Evolutionary conservation across 2,797 vertebrate genomes (phyloP), one percentile per base, ranked within the genome.

Genomic region (Scolopax rusticola): DNA sequence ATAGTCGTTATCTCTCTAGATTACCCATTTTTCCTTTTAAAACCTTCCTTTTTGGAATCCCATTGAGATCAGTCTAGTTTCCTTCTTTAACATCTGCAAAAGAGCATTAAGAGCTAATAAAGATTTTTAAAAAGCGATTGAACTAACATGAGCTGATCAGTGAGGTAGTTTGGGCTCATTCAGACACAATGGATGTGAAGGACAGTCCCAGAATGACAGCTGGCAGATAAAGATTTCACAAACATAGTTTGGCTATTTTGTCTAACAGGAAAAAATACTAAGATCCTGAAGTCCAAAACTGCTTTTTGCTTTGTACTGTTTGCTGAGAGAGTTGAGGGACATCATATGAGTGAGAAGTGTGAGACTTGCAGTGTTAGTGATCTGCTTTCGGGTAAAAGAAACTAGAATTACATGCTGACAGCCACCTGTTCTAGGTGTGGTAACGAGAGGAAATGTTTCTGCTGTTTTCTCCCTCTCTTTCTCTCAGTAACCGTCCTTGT

Each of bases 111-210:
- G 50, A 75, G 36, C 64, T 74, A 80, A 85, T 89, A 84, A 80
- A 85, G 69, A 91, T 74, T 93, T 93, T 76, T 85, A 93, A 83
- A 91, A 71, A 65, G 23, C 40, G 27, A 43, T 54, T 83, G 61
- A 85, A 41, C 47, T 87, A 87, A 94, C 87, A 78, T 30, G 36
- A 93, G 32, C 56, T 12, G 10, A 59, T 92, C 69, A 75, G 27
- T 84, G 78, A 86, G 87, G 36, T 93, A 93, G 50, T 87, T 56
- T 84, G 76, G 32, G 30, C 45, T 93, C 32, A 76, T 86, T 96
- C 78, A 96, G 50, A 51, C 32, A 53, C 32, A 75, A 64, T 1
- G 7, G 53, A 71, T 82, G 20, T 51, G 53, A 89, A 74, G 87
- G 73, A 75, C 47, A 69, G 54, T 54, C 74, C 48, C 54, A 82